These are phyloP conservation scores for Megalurothrips usitatus DNA, from an alignment of 2,888 invertebrate genomes.

Conservation along the genomic window DNA sequence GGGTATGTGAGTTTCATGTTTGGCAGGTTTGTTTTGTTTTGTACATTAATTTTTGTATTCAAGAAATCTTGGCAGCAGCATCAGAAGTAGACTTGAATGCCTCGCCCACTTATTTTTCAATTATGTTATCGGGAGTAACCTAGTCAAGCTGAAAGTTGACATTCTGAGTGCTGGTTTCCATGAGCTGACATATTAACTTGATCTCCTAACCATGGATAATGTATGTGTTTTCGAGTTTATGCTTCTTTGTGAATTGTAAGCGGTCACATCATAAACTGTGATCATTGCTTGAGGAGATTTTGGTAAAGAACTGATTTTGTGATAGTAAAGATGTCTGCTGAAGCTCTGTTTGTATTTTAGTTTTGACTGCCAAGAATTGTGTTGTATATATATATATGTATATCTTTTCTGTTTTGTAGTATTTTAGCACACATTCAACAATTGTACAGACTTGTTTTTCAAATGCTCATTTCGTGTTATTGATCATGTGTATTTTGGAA, in stretches of 20 bases:
- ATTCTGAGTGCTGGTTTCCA: background rate
- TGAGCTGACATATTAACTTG: background rate
- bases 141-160: background rate
- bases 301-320: background rate
- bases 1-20: background rate
- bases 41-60: background rate
- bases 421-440: too few relatives aligned
- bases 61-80: too few relatives aligned
- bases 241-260: background rate
- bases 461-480: too few relatives aligned
- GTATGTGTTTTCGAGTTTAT: background rate
- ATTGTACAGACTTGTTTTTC: too few relatives aligned
- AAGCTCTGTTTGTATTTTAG: constrained; percentile 17
- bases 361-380: background rate
- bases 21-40: background rate
- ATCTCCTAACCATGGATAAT: background rate
- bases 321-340: background rate
- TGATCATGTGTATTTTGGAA: too few relatives aligned
- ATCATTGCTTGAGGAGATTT: constrained; percentile 8
- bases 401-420: background rate
- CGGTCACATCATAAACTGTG: background rate
- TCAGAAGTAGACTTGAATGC: too few relatives aligned
- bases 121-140: background rate
- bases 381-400: background rate
- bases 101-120: too few relatives aligned